Base-by-base conservation (phyloP, 2,888 invertebrate species). In the Drosophila peninsularis region DNA sequence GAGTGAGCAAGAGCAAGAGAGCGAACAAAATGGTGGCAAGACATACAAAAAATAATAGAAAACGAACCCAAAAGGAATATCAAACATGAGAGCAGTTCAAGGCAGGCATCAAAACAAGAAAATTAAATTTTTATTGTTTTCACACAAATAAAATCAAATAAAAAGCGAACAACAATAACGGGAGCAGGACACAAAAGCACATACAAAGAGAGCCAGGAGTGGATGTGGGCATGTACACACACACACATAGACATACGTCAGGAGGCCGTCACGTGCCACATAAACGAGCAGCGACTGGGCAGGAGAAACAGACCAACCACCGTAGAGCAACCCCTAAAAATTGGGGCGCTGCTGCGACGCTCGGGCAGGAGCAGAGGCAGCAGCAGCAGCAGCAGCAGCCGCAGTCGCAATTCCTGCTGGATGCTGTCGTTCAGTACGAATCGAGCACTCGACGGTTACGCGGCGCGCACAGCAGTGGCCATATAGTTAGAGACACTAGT, bases 61-160 rank as follows among this genome's bases (percentile, higher is more conserved):
- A 7, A 14, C 42, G 21, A 21, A 21, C 7, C 17, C 30, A 32
- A 49, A 60, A 45, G 11, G 54, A 55, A 32, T 62, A 44, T 36
- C 39, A 24, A 62, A 54, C 44, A 75, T 44, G 53, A 47, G 65
- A 60, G 53, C 78, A 80, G 80, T 86, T 82, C 78, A 86, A 82
- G 72, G 80, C 67, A 63, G n/a, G 52, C 85, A 75, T 81, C 78
- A 83, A 78, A 89, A 90, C 90, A 90, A 90, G 90, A 90, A 90
- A 90, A 90, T 90, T 90, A 90, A 90, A 89, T 82, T 91, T 91
- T 91, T 90, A 91, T 91, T 91, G 89, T 90, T 91, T 89, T 80
- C 88, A 89, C 78, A 82, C 84, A 87, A 86, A 89, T 83, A 82
- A 84, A 90, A 88, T 90, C 89, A 89, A 89, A 90, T 89, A 90